Percentiles rank a stretch among this genome's conserved stretches.
Conservation (phyloP, 2,888 invertebrate species). For the Lasioglossum marginatum region DNA sequence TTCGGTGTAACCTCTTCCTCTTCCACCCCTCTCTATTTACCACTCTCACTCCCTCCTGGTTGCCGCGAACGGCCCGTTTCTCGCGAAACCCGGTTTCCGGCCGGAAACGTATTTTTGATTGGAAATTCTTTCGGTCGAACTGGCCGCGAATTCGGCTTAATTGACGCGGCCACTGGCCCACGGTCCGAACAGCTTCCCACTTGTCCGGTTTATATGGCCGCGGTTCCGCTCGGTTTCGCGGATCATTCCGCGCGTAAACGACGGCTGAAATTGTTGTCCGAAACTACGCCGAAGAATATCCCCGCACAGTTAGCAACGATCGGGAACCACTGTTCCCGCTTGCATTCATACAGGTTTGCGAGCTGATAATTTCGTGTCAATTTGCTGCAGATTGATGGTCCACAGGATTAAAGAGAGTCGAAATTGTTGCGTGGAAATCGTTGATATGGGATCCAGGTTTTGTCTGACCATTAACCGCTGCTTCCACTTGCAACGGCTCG, state of each 20-base stretch:
- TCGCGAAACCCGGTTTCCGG: neutral
- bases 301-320: neutral
- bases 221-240: neutral
- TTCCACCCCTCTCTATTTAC: neutral
- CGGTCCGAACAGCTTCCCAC: neutral
- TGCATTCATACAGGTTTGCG: neutral
- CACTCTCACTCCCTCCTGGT: neutral
- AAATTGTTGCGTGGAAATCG: neutral
- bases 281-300: neutral
- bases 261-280: neutral
- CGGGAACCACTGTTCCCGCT: neutral
- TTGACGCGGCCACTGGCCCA: neutral
- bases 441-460: neutral
- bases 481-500: neutral
- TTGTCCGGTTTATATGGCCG: neutral
- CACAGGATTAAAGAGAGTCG: neutral
- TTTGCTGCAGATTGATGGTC: neutral
- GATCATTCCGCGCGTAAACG: constrained; percentile 8
- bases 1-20: neutral
- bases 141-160: neutral
- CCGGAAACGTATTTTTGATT: constrained; percentile 9
- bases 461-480: neutral
- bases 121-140: neutral
- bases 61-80: neutral
- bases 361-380: neutral